Evolutionary conservation across 2,113 vertebrate genomes (phyloP), one percentile per base, ranked within the genome.

Genomic region (Bagarius yarrelli): DNA sequence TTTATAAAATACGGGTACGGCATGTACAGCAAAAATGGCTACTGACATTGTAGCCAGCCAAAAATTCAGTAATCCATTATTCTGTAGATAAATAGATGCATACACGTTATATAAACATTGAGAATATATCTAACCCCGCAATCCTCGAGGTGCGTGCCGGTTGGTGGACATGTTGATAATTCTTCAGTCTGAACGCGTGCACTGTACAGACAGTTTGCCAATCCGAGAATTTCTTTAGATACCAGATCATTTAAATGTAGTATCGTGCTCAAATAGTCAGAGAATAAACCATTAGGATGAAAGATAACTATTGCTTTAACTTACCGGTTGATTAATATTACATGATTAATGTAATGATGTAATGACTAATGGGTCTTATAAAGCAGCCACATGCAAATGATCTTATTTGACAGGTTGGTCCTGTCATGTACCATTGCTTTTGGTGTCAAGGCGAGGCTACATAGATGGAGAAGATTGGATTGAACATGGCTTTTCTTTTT

Each of bases 1-100:
- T 76, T 70, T 11, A 70, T 69, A 27, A 53, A 85, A 52, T 75
- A 87, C 77, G 84, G 72, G 63, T 87, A 89, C 88, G 85, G 86
- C 87, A 85, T 83, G 83, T 82, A 75, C 78, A 87, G 63, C 85
- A 86, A 84, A 82, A 82, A 76, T 23, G 8, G 85, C 86, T 88
- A 89, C 66, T 90, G 88, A 89, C 90, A 89, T 91, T 91, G 90
- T 91, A 89, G 91, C 90, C 88, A 91, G 90, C 85, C 89, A 91
- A 91, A 34, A 90, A 91, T 89, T 88, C 55, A 89, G 76, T 83
- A 64, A 23, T 86, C 89, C 91, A 92, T 57, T 90, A 91, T 88
- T 89, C 8, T 89, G 70, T 84, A 80, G 74, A 80, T 85, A 90
- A 86, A 91, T 88, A 91, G 88, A 89, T 83, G 85, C 40, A 83